phyloP scores from a whole-genome alignment of 2,888 invertebrate genomes.

The Stratiomys singularior region DNA sequence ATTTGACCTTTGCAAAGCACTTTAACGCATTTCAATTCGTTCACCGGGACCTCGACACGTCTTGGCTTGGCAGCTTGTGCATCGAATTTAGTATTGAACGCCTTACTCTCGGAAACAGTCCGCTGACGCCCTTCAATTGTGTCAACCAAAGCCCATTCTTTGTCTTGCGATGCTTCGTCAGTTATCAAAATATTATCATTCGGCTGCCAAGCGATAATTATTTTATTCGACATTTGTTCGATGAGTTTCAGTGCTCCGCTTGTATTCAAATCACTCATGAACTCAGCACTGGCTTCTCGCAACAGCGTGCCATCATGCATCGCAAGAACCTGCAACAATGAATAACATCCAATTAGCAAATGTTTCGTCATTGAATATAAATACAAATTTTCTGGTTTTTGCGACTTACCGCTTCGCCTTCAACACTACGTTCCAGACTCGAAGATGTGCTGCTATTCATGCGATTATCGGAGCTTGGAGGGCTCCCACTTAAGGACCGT shows the following conservation, averaged over 20 bases:
- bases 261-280: constrained; percentile 72
- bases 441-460: constrained; percentile 26
- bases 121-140: constrained; percentile 68
- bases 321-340: constrained; percentile 66
- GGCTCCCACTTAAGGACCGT: constrained; percentile 10
- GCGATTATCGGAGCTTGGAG: constrained; percentile 10
- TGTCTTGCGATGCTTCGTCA: constrained; percentile 80
- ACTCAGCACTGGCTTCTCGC: constrained; percentile 72
- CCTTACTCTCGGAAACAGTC: constrained; percentile 62
- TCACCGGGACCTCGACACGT: constrained; percentile 70
- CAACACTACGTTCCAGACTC: constrained; percentile 39
- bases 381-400: constrained; percentile 2
- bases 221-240: constrained; percentile 64
- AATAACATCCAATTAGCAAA: neutral
- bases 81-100: constrained; percentile 61
- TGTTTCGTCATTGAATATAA: constrained; percentile 22
- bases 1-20: constrained; percentile 69
- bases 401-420: constrained; percentile 36
- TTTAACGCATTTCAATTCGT: constrained; percentile 74
- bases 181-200: constrained; percentile 76
- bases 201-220: constrained; percentile 85
- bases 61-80: constrained; percentile 62
- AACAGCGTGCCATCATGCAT: constrained; percentile 84
- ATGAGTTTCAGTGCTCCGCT: constrained; percentile 64
- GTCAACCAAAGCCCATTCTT: constrained; percentile 83